These are phyloP conservation scores for Hypomecis punctinalis DNA, from an alignment of 2,888 invertebrate species.

Conservation along the genomic window DNA sequence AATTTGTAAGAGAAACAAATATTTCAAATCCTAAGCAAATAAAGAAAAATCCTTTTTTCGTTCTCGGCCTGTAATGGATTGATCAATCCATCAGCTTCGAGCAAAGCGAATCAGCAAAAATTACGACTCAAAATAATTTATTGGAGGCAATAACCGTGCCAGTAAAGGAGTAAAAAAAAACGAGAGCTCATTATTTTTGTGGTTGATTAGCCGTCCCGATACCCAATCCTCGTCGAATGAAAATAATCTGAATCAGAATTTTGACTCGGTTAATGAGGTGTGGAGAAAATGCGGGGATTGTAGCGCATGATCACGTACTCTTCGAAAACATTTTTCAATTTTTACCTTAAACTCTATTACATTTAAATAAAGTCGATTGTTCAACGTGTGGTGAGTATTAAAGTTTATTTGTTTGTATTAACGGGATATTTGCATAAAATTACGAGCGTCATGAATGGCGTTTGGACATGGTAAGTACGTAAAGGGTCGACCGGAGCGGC, in stretches of 20 bases:
- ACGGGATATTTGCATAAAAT: conserved; percentile 61
- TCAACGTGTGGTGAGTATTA: not conserved
- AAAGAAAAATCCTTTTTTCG: conserved; percentile 17
- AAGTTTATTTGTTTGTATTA: conserved; percentile 30
- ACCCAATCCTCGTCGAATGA: conserved; percentile 40
- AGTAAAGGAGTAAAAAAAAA: conserved; percentile 37
- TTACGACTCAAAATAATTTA: conserved; percentile 39
- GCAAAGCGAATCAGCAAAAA: conserved; percentile 41
- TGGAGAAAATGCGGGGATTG: conserved; percentile 45
- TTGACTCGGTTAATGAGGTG: conserved; percentile 54
- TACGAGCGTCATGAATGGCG: conserved; percentile 55
- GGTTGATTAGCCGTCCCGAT: conserved; percentile 42
- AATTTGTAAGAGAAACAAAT: conserved; percentile 13
- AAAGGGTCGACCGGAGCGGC: conserved; percentile 49
- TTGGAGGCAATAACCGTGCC: conserved; percentile 34
- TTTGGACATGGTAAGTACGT: conserved; percentile 50
- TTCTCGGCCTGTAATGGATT: conserved; percentile 28
- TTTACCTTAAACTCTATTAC: conserved; percentile 9
- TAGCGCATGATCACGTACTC: conserved; percentile 26
- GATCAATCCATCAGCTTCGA: conserved; percentile 35
- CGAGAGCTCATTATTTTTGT: conserved; percentile 44
- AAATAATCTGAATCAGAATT: conserved; percentile 52
- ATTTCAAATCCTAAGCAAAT: conserved; percentile 5
- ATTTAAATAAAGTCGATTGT: conserved; percentile 27
- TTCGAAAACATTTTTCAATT: not conserved